Evolutionary conservation across 35 echinoderm and acorn worm genomes (phyloP).

Genomic region (Acanthaster planci): DNA sequence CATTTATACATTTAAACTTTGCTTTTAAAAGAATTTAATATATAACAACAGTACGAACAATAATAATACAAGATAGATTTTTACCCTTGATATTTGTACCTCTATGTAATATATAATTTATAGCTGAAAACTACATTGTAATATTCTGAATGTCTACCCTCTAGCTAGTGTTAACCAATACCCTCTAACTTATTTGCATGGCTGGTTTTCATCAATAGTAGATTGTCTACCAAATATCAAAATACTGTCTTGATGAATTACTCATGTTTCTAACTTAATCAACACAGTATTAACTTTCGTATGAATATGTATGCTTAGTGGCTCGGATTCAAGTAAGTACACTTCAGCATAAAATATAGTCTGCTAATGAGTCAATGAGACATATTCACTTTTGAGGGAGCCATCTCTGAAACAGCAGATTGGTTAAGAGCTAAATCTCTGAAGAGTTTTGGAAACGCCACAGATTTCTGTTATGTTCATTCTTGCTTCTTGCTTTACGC

Average conservation of each 20-base stretch:
- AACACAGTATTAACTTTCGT: neutral
- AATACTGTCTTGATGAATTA: constrained; percentile 26
- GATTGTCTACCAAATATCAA: neutral
- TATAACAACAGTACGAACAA: constrained; percentile 19
- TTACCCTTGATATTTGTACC: constrained; percentile 26
- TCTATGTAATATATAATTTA: constrained; percentile 13
- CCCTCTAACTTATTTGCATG: neutral
- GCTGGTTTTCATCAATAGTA: neutral
- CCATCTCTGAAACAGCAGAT: no score
- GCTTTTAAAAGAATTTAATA: constrained; percentile 1
- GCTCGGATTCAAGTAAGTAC: constrained; percentile 19
- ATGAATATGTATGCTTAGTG: neutral
- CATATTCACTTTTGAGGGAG: no score
- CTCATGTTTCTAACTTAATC: neutral
- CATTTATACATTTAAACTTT: constrained; percentile 10
- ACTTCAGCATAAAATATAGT: neutral
- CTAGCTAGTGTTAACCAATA: neutral
- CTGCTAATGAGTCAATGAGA: no score
- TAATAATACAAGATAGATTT: constrained; percentile 12
- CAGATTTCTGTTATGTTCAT: no score
- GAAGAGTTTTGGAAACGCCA: no score
- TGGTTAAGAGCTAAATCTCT: no score
- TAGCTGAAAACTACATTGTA: no score
- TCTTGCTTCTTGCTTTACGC: no score
- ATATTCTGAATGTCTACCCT: constrained; percentile 9